A percentile compares a stretch with the other conserved stretches of the same genome.
Evolutionary conservation across 2,888 invertebrate genomes (phyloP).

Genomic region (Eudemis profundana): DNA sequence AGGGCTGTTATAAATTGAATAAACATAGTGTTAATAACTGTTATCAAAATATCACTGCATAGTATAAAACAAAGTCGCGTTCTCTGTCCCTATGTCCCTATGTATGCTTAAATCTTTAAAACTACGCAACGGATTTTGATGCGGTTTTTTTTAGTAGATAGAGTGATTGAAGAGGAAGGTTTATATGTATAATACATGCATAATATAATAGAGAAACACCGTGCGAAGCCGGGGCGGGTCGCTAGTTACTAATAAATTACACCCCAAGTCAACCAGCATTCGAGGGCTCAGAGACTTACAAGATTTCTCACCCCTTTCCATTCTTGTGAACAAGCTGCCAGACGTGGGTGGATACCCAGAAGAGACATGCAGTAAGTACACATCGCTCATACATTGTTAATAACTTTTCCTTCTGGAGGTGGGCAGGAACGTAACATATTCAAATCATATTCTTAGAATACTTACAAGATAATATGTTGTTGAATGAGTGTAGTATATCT

Average conservation of each 20-base stretch:
- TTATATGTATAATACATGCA: too few species aligned
- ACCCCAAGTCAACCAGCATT: neutral
- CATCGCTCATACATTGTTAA: neutral
- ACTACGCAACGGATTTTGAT: too few species aligned
- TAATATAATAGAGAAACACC: too few species aligned
- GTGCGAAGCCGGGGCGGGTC: too few species aligned
- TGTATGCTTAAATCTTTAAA: too few species aligned
- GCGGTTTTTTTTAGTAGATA: too few species aligned
- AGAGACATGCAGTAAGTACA: neutral
- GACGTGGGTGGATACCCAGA: neutral
- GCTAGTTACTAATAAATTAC: neutral
- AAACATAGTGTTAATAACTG: too few species aligned
- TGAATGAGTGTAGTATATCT: neutral
- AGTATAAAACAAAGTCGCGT: too few species aligned
- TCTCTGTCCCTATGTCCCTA: too few species aligned
- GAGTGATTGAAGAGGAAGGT: too few species aligned
- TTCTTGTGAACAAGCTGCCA: slow-evolving; percentile 17
- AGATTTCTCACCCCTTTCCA: neutral
- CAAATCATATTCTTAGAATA: neutral
- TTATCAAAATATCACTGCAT: too few species aligned
- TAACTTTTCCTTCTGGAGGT: neutral
- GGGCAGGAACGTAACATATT: neutral
- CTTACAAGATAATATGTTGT: neutral
- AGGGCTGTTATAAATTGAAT: too few species aligned
- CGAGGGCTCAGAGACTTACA: neutral